Conservation (phyloP, 2,797 vertebrate species). For the Poeciliopsis presidionis region DNA sequence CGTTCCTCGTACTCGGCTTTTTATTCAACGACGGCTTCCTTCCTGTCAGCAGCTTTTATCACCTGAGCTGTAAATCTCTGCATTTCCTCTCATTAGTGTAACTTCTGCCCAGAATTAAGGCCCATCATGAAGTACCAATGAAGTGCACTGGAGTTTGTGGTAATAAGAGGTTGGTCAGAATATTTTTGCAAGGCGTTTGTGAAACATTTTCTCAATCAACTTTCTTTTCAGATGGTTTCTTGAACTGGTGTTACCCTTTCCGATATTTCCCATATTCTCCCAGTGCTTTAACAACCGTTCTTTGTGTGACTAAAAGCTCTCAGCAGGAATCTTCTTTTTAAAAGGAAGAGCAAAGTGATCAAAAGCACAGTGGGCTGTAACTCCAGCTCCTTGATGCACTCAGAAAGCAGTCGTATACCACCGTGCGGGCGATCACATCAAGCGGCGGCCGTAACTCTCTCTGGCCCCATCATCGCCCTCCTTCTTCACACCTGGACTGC, state of each 20-base stretch:
- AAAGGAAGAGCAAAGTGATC: slow-evolving; percentile 47
- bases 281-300: slow-evolving; percentile 28
- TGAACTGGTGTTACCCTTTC: background rate
- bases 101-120: background rate
- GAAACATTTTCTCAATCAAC: background rate
- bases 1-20: background rate
- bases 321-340: slow-evolving; percentile 32
- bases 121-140: background rate
- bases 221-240: no score
- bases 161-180: background rate
- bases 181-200: background rate
- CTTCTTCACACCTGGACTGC: slow-evolving; percentile 57
- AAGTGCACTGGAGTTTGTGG: background rate
- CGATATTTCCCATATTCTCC: slow-evolving; percentile 12
- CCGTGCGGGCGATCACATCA: slow-evolving; percentile 23
- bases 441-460: slow-evolving; percentile 27
- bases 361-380: slow-evolving; percentile 53
- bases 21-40: background rate
- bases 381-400: slow-evolving; percentile 38
- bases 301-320: slow-evolving; percentile 51
- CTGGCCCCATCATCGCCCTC: slow-evolving; percentile 18
- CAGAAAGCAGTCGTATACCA: slow-evolving; percentile 27
- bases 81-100: background rate
- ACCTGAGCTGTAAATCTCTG: background rate
- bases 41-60: background rate